Conservation (phyloP, 2,888 invertebrate species). For the Synergus japonicus region DNA sequence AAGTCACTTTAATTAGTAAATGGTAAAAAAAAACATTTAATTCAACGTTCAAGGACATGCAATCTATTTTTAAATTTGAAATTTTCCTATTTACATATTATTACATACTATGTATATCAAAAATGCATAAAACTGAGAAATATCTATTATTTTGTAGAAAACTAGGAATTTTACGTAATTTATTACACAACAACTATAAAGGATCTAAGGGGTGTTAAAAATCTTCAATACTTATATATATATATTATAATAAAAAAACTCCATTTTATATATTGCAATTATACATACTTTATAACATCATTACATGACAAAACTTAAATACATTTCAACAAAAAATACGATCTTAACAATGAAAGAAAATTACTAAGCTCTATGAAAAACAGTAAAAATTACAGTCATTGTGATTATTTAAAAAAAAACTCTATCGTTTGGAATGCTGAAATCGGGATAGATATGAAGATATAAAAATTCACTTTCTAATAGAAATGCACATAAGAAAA, state of each 20-base stretch:
- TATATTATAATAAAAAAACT: neutral
- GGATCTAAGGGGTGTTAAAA: neutral
- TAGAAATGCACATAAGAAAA: constrained; percentile 26
- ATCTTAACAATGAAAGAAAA: neutral
- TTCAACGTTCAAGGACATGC: too few relatives aligned
- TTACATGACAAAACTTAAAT: neutral
- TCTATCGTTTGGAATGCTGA: neutral
- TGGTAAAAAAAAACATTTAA: too few relatives aligned
- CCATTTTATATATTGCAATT: neutral
- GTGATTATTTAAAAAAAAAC: neutral
- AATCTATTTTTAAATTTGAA: too few relatives aligned
- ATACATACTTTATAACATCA: neutral
- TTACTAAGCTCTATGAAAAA: neutral
- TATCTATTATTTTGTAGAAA: too few relatives aligned
- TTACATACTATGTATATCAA: too few relatives aligned
- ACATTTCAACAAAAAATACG: neutral
- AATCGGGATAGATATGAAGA: neutral
- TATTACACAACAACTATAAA: neutral
- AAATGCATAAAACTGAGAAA: too few relatives aligned
- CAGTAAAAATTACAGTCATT: neutral
- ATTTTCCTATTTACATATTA: too few relatives aligned
- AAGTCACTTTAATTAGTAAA: too few relatives aligned
- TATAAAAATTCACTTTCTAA: neutral
- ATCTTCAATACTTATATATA: neutral
- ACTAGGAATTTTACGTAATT: neutral